phyloP scores from a whole-genome alignment of 2,888 invertebrate genomes.

The Nemoura dubitans region DNA sequence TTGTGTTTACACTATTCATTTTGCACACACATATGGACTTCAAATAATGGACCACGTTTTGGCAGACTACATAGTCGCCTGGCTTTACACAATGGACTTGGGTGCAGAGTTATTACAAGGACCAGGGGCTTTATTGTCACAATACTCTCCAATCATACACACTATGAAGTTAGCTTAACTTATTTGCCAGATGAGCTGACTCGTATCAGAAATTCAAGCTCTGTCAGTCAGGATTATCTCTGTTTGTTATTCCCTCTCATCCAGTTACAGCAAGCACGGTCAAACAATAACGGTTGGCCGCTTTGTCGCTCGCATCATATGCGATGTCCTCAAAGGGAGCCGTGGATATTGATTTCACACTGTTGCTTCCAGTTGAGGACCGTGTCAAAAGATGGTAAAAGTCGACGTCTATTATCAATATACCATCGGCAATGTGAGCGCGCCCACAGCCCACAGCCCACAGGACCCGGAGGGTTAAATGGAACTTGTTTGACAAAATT shows the following conservation, averaged over 20 bases:
- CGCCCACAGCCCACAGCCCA: too few species aligned
- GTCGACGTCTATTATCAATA: constrained; percentile 32
- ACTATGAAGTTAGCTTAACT: constrained; percentile 37
- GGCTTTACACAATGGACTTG: neutral
- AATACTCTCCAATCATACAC: constrained; percentile 20
- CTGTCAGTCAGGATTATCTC: constrained; percentile 32
- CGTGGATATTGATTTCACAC: constrained; percentile 45
- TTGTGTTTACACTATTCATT: neutral
- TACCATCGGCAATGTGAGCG: neutral
- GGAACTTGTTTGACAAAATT: neutral
- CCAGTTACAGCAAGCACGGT: constrained; percentile 24
- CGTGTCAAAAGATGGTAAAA: constrained; percentile 44
- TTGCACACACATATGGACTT: neutral
- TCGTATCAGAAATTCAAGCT: constrained; percentile 34
- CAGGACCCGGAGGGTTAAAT: neutral
- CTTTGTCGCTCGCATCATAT: constrained; percentile 30
- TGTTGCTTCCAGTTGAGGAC: constrained; percentile 45
- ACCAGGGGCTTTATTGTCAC: neutral
- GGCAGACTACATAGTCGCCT: neutral
- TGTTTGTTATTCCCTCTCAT: constrained; percentile 7
- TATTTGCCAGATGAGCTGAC: constrained; percentile 35
- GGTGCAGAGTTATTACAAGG: constrained; percentile 18
- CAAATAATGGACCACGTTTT: neutral
- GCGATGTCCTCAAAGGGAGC: constrained; percentile 26
- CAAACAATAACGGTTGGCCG: constrained; percentile 25